These are phyloP conservation scores for Drosophila neutralis DNA, from an alignment of 2,888 invertebrate species.

Conservation along the genomic window DNA sequence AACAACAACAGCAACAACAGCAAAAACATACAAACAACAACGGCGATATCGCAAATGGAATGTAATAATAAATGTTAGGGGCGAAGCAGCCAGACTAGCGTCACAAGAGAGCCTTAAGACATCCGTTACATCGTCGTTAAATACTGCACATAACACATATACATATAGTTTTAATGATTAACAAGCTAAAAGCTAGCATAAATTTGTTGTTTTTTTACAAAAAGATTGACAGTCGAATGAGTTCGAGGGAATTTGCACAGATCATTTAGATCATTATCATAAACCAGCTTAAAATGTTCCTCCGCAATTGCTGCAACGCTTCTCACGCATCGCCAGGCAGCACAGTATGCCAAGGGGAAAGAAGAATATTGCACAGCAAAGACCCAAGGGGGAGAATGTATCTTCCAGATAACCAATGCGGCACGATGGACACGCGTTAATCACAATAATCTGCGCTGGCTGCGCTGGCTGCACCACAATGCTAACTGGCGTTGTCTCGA, in stretches of 20 bases:
- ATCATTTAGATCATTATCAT: slow-evolving; percentile 9
- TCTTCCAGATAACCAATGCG: slow-evolving; percentile 94
- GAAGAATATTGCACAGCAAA: slow-evolving; percentile 87
- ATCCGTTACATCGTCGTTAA: slow-evolving; percentile 38
- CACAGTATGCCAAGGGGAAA: slow-evolving; percentile 95
- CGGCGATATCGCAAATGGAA: slow-evolving; percentile 30
- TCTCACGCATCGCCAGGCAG: slow-evolving; percentile 93
- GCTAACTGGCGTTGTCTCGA: slow-evolving; percentile 86
- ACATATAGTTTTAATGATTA: slow-evolving; percentile 56
- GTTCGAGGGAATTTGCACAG: slow-evolving; percentile 12
- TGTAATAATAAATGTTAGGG: slow-evolving; percentile 26
- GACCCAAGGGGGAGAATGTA: slow-evolving; percentile 93
- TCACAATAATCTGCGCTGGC: slow-evolving; percentile 90
- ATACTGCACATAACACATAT: slow-evolving; percentile 31
- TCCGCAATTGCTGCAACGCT: slow-evolving; percentile 94
- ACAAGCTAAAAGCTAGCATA: slow-evolving; percentile 49
- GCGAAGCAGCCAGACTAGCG: slow-evolving; percentile 9
- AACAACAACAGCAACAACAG: background rate
- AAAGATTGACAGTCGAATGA: slow-evolving; percentile 41
- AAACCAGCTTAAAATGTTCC: slow-evolving; percentile 87
- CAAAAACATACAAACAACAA: slow-evolving; percentile 6
- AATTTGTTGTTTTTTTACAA: slow-evolving; percentile 38
- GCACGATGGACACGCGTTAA: slow-evolving; percentile 95
- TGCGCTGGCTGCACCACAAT: slow-evolving; percentile 86
- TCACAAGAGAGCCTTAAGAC: slow-evolving; percentile 12